Evolutionary conservation across 2,797 vertebrate species (phyloP), one percentile per base, ranked within the genome.

Genomic region (Champsocephalus gunnari): DNA sequence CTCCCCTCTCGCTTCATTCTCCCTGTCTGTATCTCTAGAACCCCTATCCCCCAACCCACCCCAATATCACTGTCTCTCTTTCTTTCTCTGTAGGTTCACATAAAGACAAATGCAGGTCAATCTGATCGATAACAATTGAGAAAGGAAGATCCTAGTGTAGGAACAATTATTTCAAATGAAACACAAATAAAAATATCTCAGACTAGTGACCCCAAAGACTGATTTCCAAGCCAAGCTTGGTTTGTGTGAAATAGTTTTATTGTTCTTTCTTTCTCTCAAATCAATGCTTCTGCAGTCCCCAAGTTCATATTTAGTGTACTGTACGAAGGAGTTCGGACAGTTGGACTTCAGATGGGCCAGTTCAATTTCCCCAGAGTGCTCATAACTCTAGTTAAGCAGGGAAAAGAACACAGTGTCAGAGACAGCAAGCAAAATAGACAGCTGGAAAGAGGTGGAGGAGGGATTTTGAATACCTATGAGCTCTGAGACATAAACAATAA

Each of bases 71-170:
- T 92, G 92, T 91, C 88, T 94, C 93, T 94, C 94, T 95, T 93
- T 95, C 95, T 95, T 95, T 95, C 95, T 95, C 95, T 95, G 95
- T 93, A 93, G 91, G 91, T 93, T 94, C 93, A 95, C 92, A 95
- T 89, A 79, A 91, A 94, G 89, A 95, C 93, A 93, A 92, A 92
- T 91, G 73, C 92, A 93, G 90, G 87, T 92, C 87, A 92, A 76
- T 92, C 89, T 91, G 77, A 89, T 92, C 78, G 84, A 92, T 84
- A 93, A 90, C 85, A 93, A 93, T 86, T 83, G 86, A 90, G 89
- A 93, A 92, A 92, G 87, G 89, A 92, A 86, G 89, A 90, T 87
- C 85, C 79, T 82, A 82, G 77, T 84, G 85, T 82, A 87, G 83
- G 86, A 93, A 91, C 88, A 89, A 86, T 92, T 93, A 87, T 93